phyloP scores from a whole-genome alignment of 2,888 invertebrate genomes.

The Agrypnus murinus region DNA sequence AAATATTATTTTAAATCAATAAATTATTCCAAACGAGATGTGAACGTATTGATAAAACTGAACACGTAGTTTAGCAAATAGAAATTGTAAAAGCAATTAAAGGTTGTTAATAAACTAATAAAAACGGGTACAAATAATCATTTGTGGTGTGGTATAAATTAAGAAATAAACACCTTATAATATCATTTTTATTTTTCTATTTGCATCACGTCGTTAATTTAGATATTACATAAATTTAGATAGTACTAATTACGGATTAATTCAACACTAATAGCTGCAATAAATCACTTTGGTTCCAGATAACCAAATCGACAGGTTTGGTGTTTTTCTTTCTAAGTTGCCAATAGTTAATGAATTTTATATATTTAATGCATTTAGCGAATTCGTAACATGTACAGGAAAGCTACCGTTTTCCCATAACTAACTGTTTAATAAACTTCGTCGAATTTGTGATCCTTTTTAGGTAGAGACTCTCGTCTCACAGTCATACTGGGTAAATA shows the following conservation, averaged over 20 bases:
- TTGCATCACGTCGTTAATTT: conserved; percentile 2
- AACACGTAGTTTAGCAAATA: background rate
- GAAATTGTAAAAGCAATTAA: background rate
- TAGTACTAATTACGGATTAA: conserved; percentile 13
- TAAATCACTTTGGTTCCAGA: conserved; percentile 4
- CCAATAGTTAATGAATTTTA: conserved; percentile 6
- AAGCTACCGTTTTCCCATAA: no score
- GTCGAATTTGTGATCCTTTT: no score
- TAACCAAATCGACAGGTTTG: conserved; percentile 21
- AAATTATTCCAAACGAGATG: background rate
- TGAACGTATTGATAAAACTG: background rate
- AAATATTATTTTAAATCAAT: background rate
- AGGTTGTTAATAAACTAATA: background rate
- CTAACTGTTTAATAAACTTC: no score
- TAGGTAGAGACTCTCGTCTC: no score
- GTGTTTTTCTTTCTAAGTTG: background rate
- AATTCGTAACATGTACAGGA: no score
- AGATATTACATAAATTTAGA: conserved; percentile 19
- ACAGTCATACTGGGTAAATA: no score
- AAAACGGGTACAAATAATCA: background rate
- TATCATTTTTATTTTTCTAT: background rate
- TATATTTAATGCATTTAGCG: no score
- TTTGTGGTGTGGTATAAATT: background rate
- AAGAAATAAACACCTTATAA: conserved; percentile 3
- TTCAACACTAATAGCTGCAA: conserved; percentile 17